phyloP scores from a whole-genome alignment of 2,113 vertebrate genomes.

The Ictalurus furcatus region DNA sequence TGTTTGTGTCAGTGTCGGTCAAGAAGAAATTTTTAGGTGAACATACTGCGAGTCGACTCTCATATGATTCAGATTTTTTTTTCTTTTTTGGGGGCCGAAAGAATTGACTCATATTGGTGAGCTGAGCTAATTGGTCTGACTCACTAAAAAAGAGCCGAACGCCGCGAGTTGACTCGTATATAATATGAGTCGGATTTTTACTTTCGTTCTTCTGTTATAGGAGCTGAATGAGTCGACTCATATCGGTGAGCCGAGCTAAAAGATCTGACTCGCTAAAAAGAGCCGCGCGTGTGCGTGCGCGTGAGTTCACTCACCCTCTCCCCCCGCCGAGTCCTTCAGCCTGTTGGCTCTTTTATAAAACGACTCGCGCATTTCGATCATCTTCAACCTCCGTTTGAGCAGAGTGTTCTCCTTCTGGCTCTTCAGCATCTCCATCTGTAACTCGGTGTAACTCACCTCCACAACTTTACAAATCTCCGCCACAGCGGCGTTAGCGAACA shows the following conservation, averaged over 20 bases:
- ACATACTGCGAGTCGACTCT: no score
- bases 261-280: background rate
- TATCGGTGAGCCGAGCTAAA: background rate
- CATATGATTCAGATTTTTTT: background rate
- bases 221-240: background rate
- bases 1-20: no score
- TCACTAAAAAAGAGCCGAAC: background rate
- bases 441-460: constrained; percentile 48
- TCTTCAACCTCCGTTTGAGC: background rate
- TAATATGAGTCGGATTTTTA: background rate
- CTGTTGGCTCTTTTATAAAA: constrained; percentile 19
- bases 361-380: constrained; percentile 13
- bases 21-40: no score
- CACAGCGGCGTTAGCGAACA: constrained; percentile 73
- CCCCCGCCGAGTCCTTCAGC: background rate
- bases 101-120: background rate
- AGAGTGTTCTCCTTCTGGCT: constrained; percentile 8
- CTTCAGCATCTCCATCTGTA: constrained; percentile 11
- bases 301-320: background rate
- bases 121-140: no score
- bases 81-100: background rate
- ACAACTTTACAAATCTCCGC: constrained; percentile 75
- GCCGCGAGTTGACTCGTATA: background rate
- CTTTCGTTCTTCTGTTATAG: background rate
- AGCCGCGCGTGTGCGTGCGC: background rate